Conservation (phyloP, 2,888 invertebrate species). For the Pheosia tremula region DNA sequence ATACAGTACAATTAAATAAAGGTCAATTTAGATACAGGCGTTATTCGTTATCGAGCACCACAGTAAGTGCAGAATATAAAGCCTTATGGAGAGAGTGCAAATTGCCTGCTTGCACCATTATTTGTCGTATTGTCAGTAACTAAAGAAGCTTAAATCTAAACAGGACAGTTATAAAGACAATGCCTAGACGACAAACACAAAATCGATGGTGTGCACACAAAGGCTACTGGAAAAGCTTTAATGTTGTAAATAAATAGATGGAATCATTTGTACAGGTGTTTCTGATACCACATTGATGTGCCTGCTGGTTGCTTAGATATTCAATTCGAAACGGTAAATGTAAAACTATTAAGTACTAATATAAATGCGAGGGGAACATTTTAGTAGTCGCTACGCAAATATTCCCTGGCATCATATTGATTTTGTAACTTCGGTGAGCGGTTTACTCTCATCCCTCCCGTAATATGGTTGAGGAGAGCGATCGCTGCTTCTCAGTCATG, state of each 20-base stretch:
- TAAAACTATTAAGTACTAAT: too few relatives aligned
- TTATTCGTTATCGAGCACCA: background rate
- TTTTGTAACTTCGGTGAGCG: too few relatives aligned
- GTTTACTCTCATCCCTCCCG: too few relatives aligned
- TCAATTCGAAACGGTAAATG: too few relatives aligned
- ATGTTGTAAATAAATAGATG: slow-evolving; percentile 9
- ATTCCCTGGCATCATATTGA: too few relatives aligned
- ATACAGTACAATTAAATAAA: background rate
- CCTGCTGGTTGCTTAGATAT: background rate
- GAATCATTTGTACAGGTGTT: slow-evolving; percentile 3
- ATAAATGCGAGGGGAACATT: too few relatives aligned
- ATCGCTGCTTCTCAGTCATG: too few relatives aligned
- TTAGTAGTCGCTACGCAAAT: too few relatives aligned
- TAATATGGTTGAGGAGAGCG: too few relatives aligned
- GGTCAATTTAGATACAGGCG: background rate
- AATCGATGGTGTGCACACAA: slow-evolving; percentile 23
- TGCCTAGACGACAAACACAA: slow-evolving; percentile 5
- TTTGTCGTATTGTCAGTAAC: background rate
- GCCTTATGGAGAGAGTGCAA: background rate
- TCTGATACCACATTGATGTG: slow-evolving; percentile 3
- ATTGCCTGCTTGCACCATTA: background rate
- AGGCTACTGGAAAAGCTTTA: slow-evolving; percentile 7
- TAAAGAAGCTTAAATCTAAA: background rate
- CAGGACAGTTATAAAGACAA: background rate
- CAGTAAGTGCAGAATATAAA: background rate